phyloP scores from a whole-genome alignment of 2,797 vertebrate genomes.

The Lepilemur ruficaudatus region DNA sequence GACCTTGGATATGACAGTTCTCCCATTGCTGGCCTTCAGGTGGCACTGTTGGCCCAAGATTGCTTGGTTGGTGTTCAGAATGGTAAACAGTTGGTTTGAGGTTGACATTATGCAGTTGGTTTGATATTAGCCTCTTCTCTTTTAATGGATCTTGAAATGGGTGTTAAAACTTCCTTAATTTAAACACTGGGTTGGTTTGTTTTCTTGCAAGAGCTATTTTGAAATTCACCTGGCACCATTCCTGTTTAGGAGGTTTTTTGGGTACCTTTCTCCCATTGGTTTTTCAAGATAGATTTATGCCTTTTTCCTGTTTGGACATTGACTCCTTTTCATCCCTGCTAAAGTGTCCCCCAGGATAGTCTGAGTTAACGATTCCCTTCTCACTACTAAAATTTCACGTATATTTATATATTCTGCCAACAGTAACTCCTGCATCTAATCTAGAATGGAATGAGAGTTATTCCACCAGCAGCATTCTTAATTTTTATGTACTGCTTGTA shows the following conservation, averaged over 20 bases:
- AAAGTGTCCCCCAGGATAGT: neutral
- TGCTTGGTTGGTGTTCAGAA: neutral
- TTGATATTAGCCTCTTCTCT: constrained; percentile 36
- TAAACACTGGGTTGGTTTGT: neutral
- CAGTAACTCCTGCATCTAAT: neutral
- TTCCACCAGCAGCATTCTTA: neutral
- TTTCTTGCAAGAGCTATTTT: constrained; percentile 10
- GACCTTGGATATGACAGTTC: neutral
- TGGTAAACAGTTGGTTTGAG: neutral
- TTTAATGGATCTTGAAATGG: constrained; percentile 9
- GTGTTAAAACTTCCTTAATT: constrained; percentile 5
- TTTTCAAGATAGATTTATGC: constrained; percentile 14
- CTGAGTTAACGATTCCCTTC: neutral
- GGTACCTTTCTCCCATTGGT: neutral
- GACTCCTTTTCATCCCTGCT: neutral
- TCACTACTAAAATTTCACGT: neutral
- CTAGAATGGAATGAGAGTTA: neutral
- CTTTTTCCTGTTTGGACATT: neutral
- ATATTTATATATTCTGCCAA: neutral
- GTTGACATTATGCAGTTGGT: neutral
- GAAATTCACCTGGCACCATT: neutral
- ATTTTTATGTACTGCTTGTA: neutral
- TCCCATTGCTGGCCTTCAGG: constrained; percentile 61
- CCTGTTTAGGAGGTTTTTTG: neutral
- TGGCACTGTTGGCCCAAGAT: constrained; percentile 60